Percentiles rank a stretch among this genome's conserved stretches.
Conservation (phyloP, 2,113 vertebrate species). For the Heterotilapia buettikoferi region DNA sequence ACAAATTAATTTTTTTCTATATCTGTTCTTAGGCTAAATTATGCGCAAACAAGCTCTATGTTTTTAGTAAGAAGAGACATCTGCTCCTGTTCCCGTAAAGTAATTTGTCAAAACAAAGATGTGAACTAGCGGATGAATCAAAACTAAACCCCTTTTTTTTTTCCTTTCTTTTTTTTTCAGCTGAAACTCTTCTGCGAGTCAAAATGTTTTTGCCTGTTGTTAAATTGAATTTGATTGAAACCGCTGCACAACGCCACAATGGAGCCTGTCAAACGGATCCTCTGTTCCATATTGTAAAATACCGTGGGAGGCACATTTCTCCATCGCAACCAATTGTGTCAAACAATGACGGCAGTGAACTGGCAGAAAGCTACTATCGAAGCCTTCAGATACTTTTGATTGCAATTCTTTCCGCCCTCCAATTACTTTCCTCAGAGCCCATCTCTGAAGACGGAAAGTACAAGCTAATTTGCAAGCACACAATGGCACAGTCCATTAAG, state of each 20-base stretch:
- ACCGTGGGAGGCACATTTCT: slow-evolving; percentile 15
- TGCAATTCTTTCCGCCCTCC: not conserved
- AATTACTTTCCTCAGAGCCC: slow-evolving; percentile 19
- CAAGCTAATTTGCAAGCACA: slow-evolving; percentile 38
- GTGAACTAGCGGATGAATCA: not conserved
- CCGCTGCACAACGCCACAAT: not conserved
- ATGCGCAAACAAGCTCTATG: not conserved
- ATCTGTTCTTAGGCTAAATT: not conserved
- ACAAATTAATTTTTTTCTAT: not conserved
- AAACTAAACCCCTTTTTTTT: not conserved
- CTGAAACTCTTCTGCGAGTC: not conserved
- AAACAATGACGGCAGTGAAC: slow-evolving; percentile 34
- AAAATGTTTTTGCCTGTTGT: not conserved
- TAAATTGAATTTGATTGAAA: slow-evolving; percentile 24
- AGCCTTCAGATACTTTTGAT: slow-evolving; percentile 24
- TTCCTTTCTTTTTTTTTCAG: not conserved
- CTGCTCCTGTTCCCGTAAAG: not conserved
- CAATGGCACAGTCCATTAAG: slow-evolving; percentile 28
- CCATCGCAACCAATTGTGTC: slow-evolving; percentile 28
- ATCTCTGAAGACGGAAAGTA: slow-evolving; percentile 24
- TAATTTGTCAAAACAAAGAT: not conserved
- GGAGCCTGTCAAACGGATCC: slow-evolving; percentile 22
- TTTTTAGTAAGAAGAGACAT: not conserved
- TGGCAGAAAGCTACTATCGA: slow-evolving; percentile 11
- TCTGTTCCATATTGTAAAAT: slow-evolving; percentile 7